Percentiles rank a stretch among this genome's conserved stretches.
These are phyloP conservation scores for Nephrotoma guestfalica DNA, from an alignment of 2,888 invertebrate species.

Conservation along the genomic window DNA sequence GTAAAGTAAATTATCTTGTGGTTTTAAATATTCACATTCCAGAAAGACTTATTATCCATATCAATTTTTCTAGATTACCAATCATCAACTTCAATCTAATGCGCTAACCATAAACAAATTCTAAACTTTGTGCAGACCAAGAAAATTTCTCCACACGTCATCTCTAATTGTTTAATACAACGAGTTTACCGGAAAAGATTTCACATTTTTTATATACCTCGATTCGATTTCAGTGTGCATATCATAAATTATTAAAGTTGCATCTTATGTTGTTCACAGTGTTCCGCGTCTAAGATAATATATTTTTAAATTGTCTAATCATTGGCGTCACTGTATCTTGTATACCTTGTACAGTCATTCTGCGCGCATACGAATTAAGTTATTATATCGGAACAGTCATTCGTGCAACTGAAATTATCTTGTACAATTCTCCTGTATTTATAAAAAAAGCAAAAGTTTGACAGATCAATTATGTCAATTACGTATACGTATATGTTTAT, in stretches of 20 bases:
- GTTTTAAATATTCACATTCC: neutral
- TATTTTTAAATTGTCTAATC: neutral
- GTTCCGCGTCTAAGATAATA: neutral
- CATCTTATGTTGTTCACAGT: neutral
- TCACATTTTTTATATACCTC: neutral
- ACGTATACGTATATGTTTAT: neutral
- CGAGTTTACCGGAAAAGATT: neutral
- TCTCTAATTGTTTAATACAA: neutral
- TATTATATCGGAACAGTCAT: neutral
- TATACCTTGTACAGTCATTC: neutral
- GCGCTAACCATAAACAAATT: neutral
- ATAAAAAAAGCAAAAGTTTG: neutral
- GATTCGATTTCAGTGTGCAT: neutral
- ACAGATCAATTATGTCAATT: neutral
- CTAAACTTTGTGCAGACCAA: neutral
- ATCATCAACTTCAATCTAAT: neutral
- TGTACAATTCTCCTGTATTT: neutral
- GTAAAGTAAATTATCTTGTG: neutral
- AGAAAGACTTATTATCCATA: neutral
- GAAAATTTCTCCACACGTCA: neutral
- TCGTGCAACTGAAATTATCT: neutral
- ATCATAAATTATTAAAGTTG: neutral
- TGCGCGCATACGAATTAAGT: neutral
- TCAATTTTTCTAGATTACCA: neutral
- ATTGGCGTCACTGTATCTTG: neutral